phyloP scores from a whole-genome alignment of 92 coral and sea anemone genomes.

The Zoanthus sansibaricus region DNA sequence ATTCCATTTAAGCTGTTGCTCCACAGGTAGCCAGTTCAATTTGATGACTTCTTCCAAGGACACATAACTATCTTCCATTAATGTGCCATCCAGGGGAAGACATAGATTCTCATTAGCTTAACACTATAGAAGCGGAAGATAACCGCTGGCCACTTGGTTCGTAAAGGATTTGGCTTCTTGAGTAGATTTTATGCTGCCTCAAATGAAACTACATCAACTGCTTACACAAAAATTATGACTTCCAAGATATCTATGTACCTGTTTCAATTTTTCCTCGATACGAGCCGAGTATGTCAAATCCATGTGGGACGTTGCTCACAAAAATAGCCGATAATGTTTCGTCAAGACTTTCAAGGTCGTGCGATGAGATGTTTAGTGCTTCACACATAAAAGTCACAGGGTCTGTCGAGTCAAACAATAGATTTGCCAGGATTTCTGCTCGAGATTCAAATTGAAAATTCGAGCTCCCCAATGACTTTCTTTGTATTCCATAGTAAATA shows the following conservation, averaged over 20 bases:
- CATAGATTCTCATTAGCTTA: too few species aligned
- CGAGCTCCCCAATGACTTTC: slow-evolving; percentile 23
- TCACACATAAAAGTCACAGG: slow-evolving; percentile 42
- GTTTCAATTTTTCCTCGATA: not conserved
- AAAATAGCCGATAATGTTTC: not conserved
- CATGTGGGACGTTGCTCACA: slow-evolving; percentile 2
- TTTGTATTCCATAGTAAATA: slow-evolving; percentile 25
- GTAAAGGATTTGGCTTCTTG: too few species aligned
- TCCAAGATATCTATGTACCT: not conserved
- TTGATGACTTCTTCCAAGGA: too few species aligned
- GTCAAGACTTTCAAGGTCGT: slow-evolving; percentile 29
- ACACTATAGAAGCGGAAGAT: too few species aligned
- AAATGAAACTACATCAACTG: too few species aligned
- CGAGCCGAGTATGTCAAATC: slow-evolving; percentile 28
- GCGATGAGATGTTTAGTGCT: slow-evolving; percentile 34
- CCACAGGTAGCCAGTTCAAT: too few species aligned
- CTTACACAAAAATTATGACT: not conserved
- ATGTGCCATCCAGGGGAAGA: too few species aligned
- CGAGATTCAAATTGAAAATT: slow-evolving; percentile 27
- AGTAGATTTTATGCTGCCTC: too few species aligned
- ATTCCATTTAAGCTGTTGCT: too few species aligned
- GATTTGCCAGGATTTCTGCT: slow-evolving; percentile 22
- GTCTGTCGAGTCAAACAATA: slow-evolving; percentile 20
- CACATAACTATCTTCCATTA: too few species aligned
- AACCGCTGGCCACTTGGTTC: too few species aligned